Percentiles rank a stretch among this genome's conserved stretches.
phyloP scores from a whole-genome alignment of 2,113 vertebrate genomes.

The Xiphophorus hellerii region DNA sequence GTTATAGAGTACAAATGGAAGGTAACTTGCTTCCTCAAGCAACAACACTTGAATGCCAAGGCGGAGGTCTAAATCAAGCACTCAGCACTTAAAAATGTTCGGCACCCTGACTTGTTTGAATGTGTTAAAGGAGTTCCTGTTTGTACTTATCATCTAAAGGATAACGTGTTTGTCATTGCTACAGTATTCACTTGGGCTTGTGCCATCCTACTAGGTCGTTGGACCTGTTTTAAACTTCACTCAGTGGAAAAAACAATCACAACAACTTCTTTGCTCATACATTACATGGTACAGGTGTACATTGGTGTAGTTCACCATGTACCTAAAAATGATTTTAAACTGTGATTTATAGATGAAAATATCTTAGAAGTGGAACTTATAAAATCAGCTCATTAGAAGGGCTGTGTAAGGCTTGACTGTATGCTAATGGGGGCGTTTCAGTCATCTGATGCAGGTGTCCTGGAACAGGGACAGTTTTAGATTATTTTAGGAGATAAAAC shows the following conservation, averaged over 20 bases:
- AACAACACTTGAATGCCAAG: background rate
- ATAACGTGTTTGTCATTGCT: conserved; percentile 43
- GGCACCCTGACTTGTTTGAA: background rate
- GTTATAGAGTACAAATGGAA: background rate
- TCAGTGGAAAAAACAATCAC: background rate
- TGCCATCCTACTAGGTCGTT: conserved; percentile 20
- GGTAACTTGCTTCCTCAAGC: background rate
- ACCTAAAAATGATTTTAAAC: no score
- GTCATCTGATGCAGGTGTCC: no score
- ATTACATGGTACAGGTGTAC: no score
- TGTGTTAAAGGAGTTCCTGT: background rate
- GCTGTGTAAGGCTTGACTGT: no score
- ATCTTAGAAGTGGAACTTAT: no score
- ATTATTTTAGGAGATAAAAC: no score
- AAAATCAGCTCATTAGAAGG: no score
- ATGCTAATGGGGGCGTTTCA: no score
- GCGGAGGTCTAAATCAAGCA: background rate
- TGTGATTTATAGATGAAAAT: no score
- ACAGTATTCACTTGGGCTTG: conserved; percentile 30
- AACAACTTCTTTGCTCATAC: conserved; percentile 43
- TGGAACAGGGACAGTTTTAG: no score
- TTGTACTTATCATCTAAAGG: background rate
- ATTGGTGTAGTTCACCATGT: no score
- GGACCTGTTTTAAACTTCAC: conserved; percentile 41
- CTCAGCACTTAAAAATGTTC: background rate